A percentile compares a stretch with the other conserved stretches of the same genome.
Conservation (phyloP, 2,113 vertebrate genomes). For the Lampris megalopsis region DNA sequence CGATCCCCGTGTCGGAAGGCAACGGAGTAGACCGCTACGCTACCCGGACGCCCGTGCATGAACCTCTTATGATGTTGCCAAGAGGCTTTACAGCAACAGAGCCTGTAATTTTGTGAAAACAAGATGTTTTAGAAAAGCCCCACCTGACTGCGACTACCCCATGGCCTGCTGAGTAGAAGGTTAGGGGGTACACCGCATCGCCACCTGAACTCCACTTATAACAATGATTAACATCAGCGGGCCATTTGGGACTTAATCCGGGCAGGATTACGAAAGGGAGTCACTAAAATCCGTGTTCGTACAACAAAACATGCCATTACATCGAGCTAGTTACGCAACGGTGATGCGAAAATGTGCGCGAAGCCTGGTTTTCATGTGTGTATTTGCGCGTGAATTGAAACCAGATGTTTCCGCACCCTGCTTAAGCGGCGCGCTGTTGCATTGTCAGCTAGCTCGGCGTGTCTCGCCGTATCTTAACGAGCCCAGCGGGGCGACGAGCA, state of each 20-base stretch:
- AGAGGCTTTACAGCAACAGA: constrained; percentile 42
- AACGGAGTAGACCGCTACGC: too few species aligned
- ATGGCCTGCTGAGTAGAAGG: constrained; percentile 39
- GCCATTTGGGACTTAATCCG: neutral
- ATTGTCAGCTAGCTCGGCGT: constrained; percentile 69
- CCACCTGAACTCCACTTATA: neutral
- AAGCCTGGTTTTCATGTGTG: constrained; percentile 12
- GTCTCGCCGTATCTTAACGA: constrained; percentile 56
- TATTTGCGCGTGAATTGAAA: constrained; percentile 62
- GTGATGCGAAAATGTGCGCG: constrained; percentile 28
- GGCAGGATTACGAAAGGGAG: constrained; percentile 11
- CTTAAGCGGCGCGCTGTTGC: constrained; percentile 54
- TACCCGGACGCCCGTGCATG: too few species aligned
- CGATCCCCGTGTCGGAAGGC: too few species aligned
- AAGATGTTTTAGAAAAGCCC: constrained; percentile 50
- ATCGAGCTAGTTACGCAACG: constrained; percentile 21
- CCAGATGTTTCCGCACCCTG: constrained; percentile 65
- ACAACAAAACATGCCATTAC: neutral
- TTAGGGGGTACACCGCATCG: neutral
- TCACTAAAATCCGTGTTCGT: neutral
- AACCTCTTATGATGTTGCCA: constrained; percentile 27
- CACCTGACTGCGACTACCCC: constrained; percentile 55
- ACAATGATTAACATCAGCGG: neutral
- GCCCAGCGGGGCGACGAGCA: constrained; percentile 62
- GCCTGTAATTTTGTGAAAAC: constrained; percentile 29